phyloP scores from a whole-genome alignment of 2,888 invertebrate species.

The Athetis lepigone region DNA sequence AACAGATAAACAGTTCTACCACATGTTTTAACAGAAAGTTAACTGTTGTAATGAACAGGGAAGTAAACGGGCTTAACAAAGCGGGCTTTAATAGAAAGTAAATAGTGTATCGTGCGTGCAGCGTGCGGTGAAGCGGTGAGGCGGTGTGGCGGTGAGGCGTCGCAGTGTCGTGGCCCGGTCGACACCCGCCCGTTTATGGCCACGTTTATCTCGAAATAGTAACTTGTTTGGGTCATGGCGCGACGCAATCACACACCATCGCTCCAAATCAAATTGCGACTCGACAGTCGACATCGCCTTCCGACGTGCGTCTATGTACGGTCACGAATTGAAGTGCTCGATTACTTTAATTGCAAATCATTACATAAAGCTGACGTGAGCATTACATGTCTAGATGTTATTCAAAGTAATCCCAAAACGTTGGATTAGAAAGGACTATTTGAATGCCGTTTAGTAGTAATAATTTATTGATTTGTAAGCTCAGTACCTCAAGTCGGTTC shows the following conservation, averaged over 20 bases:
- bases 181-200: conserved; percentile 85
- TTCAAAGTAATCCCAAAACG: conserved; percentile 64
- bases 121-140: conserved; percentile 47
- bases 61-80: conserved; percentile 63
- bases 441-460: conserved; percentile 54
- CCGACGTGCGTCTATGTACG: conserved; percentile 51
- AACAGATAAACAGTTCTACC: conserved; percentile 33
- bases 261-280: conserved; percentile 81
- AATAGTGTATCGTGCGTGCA: conserved; percentile 56
- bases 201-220: conserved; percentile 89
- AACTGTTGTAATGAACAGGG: conserved; percentile 54
- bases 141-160: conserved; percentile 62
- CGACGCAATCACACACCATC: conserved; percentile 86
- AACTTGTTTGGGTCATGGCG: conserved; percentile 87
- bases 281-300: conserved; percentile 56
- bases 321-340: conserved; percentile 40
- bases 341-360: conserved; percentile 48
- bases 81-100: conserved; percentile 81
- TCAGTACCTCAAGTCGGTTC: conserved; percentile 63
- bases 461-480: conserved; percentile 56
- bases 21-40: conserved; percentile 54
- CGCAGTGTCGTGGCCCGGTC: conserved; percentile 72
- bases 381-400: conserved; percentile 62
- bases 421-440: conserved; percentile 68
- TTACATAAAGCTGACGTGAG: conserved; percentile 54